Evolutionary conservation across 2,888 invertebrate genomes (phyloP), one percentile per base, ranked within the genome.

Genomic region (Agonum fuliginosum): DNA sequence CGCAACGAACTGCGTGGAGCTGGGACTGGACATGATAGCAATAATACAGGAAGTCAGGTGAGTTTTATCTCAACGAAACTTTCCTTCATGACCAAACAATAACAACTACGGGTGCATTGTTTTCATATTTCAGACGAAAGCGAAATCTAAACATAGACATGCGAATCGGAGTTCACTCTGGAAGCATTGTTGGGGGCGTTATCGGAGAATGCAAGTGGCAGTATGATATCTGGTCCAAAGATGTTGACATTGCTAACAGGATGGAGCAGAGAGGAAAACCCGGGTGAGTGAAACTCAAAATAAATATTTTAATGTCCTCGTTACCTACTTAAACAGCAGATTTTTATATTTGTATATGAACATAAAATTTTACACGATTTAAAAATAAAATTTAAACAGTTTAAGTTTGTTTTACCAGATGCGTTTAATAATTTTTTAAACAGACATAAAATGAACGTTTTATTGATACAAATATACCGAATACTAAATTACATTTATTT

Each of bases 161-260:
- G 98, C 89, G 98, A 81, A 98, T 98, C 79, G 98, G 98, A 0
- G 93, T 98, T 0, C 98, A 98, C 85, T 94, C 96, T 1, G 98
- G 98, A 0, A 93, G 92, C 83, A 96, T 98, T 54, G 89, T 97
- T 65, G 95, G 97, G 81, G 98, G 98, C 0, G 92, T 98, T 0
- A 92, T 98, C 70, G 98, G 98, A 0, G 92, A 94, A 3, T 92
- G 94, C 81, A 98, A 98, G 87, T 97, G 97, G 96, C 98, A 98
- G 85, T 98, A 93, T 84, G 98, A 98, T 84, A 94, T 98, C 79
- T 98, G 98, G 95, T 95, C 95, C 0, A 94, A 94, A 84, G 98
- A 98, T 86, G 98, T 96, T 19, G 95, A 95, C 24, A 94, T 97
- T 82, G 98, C 98, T 0, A 98, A 97, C 87, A 94, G 94, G 84